Percentiles rank a stretch among this genome's conserved stretches.
Conservation (phyloP, 2,888 invertebrate species). For the Leptopilina myrica region DNA sequence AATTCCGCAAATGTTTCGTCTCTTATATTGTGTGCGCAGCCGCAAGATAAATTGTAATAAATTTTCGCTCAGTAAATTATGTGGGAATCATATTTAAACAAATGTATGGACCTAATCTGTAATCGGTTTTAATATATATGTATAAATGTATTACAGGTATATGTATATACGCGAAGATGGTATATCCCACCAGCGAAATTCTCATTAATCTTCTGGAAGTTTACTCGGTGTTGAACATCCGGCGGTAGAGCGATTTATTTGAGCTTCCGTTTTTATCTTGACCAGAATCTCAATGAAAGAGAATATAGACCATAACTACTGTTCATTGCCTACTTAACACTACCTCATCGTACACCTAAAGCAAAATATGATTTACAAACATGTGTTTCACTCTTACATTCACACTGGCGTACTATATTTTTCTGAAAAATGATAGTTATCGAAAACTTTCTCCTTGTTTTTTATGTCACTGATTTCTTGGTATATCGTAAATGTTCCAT, state of each 20-base stretch:
- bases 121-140: slow-evolving; percentile 45
- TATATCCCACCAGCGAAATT: slow-evolving; percentile 60
- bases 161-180: not conserved
- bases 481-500: no score
- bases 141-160: no score
- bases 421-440: no score
- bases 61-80: slow-evolving; percentile 5
- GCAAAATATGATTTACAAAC: slow-evolving; percentile 15
- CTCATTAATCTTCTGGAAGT: slow-evolving; percentile 67
- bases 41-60: not conserved
- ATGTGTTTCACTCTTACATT: not conserved
- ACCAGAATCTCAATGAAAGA: slow-evolving; percentile 62
- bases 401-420: not conserved
- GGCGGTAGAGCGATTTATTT: slow-evolving; percentile 69
- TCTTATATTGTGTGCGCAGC: not conserved
- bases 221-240: slow-evolving; percentile 67
- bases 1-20: not conserved
- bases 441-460: no score
- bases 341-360: slow-evolving; percentile 15
- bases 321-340: slow-evolving; percentile 60
- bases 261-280: slow-evolving; percentile 70
- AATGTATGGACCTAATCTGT: slow-evolving; percentile 48
- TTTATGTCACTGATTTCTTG: no score
- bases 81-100: slow-evolving; percentile 20
- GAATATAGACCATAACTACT: slow-evolving; percentile 70